Evolutionary conservation across 2,797 vertebrate species (phyloP).

Genomic region (Zonotrichia albicollis): DNA sequence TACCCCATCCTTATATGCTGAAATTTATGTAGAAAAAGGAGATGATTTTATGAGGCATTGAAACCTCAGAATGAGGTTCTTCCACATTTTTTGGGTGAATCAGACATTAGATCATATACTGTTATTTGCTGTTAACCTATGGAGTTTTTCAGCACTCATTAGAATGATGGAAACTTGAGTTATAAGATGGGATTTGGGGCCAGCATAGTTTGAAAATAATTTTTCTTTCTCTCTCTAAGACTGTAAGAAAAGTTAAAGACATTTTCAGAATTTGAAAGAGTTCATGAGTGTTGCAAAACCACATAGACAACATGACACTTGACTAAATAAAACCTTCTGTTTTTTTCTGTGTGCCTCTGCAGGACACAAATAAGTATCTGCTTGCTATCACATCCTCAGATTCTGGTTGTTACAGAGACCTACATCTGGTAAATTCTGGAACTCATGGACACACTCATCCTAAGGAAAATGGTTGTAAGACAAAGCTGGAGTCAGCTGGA

Average conservation of each 20-base stretch:
- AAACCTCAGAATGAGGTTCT: not conserved
- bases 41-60: not conserved
- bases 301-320: not conserved
- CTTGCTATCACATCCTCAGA: not conserved
- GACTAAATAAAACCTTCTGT: not conserved
- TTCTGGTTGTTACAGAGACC: not conserved
- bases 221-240: not conserved
- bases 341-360: not conserved
- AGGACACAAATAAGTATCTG: not conserved
- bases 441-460: not conserved
- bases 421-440: not conserved
- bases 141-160: not conserved
- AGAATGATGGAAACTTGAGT: not conserved
- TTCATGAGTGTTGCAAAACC: not conserved
- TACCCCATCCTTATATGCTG: not conserved
- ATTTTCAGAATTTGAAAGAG: not conserved
- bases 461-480: not conserved
- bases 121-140: not conserved
- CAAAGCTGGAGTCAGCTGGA: not conserved
- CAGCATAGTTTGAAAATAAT: fast-evolving
- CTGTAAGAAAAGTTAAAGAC: not conserved
- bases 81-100: not conserved
- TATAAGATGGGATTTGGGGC: not conserved
- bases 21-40: not conserved
- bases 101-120: not conserved